Evolutionary conservation across 2,113 vertebrate species (phyloP).

Genomic region (Capreolus pygargus): DNA sequence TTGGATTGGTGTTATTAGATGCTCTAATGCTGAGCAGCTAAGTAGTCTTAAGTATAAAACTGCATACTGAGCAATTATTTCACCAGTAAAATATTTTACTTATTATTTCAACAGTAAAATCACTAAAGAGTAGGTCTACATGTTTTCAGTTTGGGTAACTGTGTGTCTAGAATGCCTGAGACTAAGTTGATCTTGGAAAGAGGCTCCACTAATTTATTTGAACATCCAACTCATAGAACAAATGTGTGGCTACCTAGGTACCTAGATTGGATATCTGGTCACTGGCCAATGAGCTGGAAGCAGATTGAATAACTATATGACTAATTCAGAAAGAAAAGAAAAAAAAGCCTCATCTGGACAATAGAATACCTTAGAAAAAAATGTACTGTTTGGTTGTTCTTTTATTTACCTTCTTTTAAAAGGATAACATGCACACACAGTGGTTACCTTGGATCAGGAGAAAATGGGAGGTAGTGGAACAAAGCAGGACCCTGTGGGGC

Average conservation of each 20-base stretch:
- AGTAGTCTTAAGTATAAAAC: background rate
- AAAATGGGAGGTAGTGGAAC: background rate
- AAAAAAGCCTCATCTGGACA: background rate
- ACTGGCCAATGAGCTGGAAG: background rate
- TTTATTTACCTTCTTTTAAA: background rate
- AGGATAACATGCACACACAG: background rate
- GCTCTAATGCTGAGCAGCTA: background rate
- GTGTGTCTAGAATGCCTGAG: background rate
- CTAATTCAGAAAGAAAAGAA: background rate
- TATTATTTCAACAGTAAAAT: background rate
- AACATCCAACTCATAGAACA: background rate
- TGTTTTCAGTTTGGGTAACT: background rate
- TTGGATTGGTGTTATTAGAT: background rate
- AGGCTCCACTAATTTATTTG: background rate
- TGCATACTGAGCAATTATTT: background rate
- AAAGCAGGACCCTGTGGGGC: background rate
- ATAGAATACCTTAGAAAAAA: background rate
- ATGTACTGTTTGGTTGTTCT: background rate
- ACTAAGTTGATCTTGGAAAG: background rate
- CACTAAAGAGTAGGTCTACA: background rate
- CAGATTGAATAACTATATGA: background rate
- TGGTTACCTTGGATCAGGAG: background rate
- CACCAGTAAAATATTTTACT: background rate
- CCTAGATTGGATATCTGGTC: background rate
- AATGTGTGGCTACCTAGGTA: background rate